Conservation (phyloP, 2,888 invertebrate species). For the Calameuta filiformis region DNA sequence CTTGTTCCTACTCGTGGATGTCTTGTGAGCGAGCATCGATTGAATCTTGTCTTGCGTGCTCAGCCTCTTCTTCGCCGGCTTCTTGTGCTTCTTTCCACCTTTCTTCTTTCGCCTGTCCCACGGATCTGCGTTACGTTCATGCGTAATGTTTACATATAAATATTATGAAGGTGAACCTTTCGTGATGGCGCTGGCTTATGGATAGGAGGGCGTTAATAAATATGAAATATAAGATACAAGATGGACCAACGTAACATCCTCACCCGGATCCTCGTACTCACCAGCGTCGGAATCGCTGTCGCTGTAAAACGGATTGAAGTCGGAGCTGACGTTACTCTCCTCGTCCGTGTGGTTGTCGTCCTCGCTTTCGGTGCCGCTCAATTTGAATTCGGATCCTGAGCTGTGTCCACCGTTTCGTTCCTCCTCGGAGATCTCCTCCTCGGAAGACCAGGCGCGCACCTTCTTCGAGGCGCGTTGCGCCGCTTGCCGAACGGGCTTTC, state of each 20-base stretch:
- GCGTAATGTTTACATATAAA: neutral
- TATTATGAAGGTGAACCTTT: conserved; percentile 4
- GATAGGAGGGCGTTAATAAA: neutral
- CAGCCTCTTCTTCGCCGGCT: conserved; percentile 70
- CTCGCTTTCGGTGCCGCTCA: conserved; percentile 66
- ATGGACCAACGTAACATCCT: neutral
- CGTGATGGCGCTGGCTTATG: neutral
- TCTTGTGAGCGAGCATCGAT: conserved; percentile 71
- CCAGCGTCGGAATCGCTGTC: conserved; percentile 86
- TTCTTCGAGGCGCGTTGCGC: conserved; percentile 71
- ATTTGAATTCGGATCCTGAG: conserved; percentile 71
- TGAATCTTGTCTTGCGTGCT: conserved; percentile 86
- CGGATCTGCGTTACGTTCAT: conserved; percentile 71
- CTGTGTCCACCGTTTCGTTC: conserved; percentile 58
- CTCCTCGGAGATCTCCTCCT: conserved; percentile 73
- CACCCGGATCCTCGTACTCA: conserved; percentile 51
- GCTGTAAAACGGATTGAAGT: conserved; percentile 93
- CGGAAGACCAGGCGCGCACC: conserved; percentile 67
- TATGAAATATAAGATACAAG: neutral
- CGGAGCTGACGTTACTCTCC: conserved; percentile 77
- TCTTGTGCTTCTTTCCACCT: conserved; percentile 72
- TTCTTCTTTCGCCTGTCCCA: conserved; percentile 80
- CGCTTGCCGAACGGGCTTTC: conserved; percentile 73
- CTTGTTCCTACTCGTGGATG: conserved; percentile 63
- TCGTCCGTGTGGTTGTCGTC: conserved; percentile 61